A percentile compares a stretch with the other conserved stretches of the same genome.
phyloP scores from a whole-genome alignment of 1,140 invertebrate genomes.

The Leguminivora glycinivorella region DNA sequence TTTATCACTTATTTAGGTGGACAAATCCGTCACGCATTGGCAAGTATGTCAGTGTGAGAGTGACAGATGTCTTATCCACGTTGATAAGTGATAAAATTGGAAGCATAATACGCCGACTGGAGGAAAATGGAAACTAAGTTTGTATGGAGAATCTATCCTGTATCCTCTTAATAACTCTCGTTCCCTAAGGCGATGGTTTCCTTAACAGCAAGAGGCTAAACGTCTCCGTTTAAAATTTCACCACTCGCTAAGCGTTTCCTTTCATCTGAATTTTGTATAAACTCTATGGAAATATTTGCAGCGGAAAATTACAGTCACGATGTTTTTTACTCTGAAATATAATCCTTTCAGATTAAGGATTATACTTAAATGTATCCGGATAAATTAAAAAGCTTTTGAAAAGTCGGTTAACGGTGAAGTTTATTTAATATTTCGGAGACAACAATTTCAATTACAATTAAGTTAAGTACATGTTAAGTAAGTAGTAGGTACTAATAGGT shows the following conservation, averaged over 20 bases:
- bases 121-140: no score
- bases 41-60: no score
- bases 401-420: background rate
- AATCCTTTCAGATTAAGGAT: constrained; percentile 21
- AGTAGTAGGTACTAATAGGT: no score
- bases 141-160: no score
- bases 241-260: background rate
- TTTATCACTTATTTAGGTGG: no score
- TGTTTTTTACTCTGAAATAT: constrained; percentile 15
- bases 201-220: constrained; percentile 12
- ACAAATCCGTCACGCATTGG: no score
- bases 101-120: no score
- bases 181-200: background rate
- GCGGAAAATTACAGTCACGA: constrained; percentile 1
- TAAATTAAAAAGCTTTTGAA: background rate
- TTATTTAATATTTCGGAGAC: no score
- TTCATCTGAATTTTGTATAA: constrained; percentile 20
- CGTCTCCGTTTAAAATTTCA: constrained; percentile 7
- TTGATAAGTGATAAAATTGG: no score
- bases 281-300: constrained; percentile 16
- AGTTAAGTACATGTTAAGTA: no score
- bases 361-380: constrained; percentile 5
- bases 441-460: no score
- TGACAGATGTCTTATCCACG: no score
- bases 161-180: background rate